phyloP scores from a whole-genome alignment of 2,113 vertebrate species.

The Myocastor coypus region DNA sequence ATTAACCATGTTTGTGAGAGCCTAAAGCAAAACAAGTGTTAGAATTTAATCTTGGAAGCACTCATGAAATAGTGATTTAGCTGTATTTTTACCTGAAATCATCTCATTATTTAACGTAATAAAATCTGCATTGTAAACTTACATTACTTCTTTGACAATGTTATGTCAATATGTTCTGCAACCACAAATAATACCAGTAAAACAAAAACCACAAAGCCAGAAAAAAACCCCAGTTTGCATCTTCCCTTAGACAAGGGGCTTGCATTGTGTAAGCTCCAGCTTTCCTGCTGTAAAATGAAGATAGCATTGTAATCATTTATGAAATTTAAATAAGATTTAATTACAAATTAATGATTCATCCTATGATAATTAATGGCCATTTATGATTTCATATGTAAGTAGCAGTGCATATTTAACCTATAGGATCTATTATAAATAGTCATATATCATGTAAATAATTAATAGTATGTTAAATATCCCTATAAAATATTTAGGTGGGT shows the following conservation, averaged over 20 bases:
- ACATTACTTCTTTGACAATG: neutral
- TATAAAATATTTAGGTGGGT: neutral
- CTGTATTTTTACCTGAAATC: neutral
- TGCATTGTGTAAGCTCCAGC: neutral
- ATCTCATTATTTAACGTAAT: slow-evolving; percentile 41
- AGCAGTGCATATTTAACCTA: neutral
- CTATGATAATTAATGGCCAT: neutral
- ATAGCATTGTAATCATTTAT: neutral
- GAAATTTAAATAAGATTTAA: slow-evolving; percentile 16
- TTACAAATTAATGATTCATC: slow-evolving; percentile 16
- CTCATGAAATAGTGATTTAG: slow-evolving; percentile 1
- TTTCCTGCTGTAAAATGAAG: neutral
- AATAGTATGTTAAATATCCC: slow-evolving; percentile 37
- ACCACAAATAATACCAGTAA: neutral
- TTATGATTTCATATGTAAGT: neutral
- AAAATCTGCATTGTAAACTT: slow-evolving; percentile 34
- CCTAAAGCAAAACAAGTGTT: neutral
- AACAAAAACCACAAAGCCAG: neutral
- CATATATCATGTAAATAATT: neutral
- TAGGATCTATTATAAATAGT: neutral
- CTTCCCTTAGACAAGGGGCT: neutral
- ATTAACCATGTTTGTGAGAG: neutral
- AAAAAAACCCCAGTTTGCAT: neutral
- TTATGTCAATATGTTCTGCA: neutral
- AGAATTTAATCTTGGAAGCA: neutral